A percentile compares a stretch with the other conserved stretches of the same genome.
These are phyloP conservation scores for Hyalella azteca DNA, from an alignment of 2,888 invertebrate species.

Conservation along the genomic window DNA sequence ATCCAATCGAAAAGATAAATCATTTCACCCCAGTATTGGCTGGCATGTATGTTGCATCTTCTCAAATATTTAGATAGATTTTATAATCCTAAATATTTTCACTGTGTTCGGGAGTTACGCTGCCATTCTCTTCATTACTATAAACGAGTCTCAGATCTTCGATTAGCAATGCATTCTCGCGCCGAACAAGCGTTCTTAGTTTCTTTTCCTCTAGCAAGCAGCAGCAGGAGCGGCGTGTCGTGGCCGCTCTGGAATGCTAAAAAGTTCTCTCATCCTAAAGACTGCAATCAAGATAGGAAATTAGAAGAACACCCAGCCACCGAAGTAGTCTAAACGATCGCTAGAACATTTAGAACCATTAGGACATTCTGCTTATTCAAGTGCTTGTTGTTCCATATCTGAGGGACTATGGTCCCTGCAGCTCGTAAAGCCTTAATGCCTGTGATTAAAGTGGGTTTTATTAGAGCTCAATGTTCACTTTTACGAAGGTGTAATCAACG, in stretches of 20 bases:
- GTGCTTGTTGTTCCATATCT: slow-evolving; percentile 20
- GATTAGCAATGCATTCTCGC: too few relatives aligned
- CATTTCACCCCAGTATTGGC: too few relatives aligned
- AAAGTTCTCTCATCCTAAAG: neutral
- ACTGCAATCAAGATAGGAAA: slow-evolving; percentile 25
- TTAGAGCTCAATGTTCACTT: slow-evolving; percentile 10
- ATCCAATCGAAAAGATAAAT: too few relatives aligned
- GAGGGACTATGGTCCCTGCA: slow-evolving; percentile 16
- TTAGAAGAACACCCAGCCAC: slow-evolving; percentile 13
- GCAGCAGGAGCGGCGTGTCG: neutral
- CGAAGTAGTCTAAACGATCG: neutral
- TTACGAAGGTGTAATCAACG: slow-evolving; percentile 26
- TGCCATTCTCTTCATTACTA: too few relatives aligned
- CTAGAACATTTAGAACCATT: slow-evolving; percentile 8
- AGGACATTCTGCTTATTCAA: slow-evolving; percentile 28
- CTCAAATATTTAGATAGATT: too few relatives aligned
- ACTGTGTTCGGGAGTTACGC: too few relatives aligned
- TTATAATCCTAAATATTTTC: too few relatives aligned
- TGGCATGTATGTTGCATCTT: too few relatives aligned
- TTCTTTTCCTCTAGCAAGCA: neutral
- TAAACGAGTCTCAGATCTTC: too few relatives aligned
- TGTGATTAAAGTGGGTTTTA: slow-evolving; percentile 17
- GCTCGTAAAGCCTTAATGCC: slow-evolving; percentile 15
- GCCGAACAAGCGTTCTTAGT: too few relatives aligned
- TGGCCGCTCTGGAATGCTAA: neutral